Percentiles rank a stretch among this genome's conserved stretches.
Conservation (phyloP, 2,888 invertebrate genomes). For the Campoplex capitator region DNA sequence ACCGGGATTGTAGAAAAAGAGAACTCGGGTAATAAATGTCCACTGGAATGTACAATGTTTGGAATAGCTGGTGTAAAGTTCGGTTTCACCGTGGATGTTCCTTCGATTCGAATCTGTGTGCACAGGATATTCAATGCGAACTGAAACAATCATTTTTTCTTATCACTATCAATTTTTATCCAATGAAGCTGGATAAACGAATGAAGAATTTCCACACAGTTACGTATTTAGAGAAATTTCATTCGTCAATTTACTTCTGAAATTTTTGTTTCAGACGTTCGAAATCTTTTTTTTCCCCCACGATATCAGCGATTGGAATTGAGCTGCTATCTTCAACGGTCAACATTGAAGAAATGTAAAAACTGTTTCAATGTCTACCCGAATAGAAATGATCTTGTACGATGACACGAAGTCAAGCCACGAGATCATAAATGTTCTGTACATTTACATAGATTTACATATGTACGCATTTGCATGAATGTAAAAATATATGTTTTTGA, state of each 20-base stretch:
- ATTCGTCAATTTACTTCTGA: neutral
- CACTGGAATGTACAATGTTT: conserved; percentile 76
- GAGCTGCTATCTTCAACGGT: neutral
- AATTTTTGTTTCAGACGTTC: neutral
- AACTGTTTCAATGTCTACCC: neutral
- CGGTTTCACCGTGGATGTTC: conserved; percentile 70
- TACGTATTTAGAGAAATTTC: neutral
- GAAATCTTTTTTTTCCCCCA: neutral
- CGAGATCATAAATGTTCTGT: conserved; percentile 1
- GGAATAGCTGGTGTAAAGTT: conserved; percentile 81
- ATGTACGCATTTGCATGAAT: neutral
- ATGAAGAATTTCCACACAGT: neutral
- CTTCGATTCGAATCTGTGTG: conserved; percentile 29
- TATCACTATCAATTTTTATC: neutral
- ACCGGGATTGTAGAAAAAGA: conserved; percentile 67
- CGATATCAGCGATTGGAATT: neutral
- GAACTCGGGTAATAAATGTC: conserved; percentile 75
- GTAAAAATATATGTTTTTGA: conserved; percentile 1
- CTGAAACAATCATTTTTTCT: neutral
- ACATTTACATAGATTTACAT: neutral
- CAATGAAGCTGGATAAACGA: neutral
- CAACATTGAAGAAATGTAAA: neutral
- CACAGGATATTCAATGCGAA: neutral
- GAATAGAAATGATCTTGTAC: neutral
- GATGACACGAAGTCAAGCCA: neutral